These are phyloP conservation scores for Dipus sagitta DNA, from an alignment of 2,797 vertebrate species.

Conservation along the genomic window DNA sequence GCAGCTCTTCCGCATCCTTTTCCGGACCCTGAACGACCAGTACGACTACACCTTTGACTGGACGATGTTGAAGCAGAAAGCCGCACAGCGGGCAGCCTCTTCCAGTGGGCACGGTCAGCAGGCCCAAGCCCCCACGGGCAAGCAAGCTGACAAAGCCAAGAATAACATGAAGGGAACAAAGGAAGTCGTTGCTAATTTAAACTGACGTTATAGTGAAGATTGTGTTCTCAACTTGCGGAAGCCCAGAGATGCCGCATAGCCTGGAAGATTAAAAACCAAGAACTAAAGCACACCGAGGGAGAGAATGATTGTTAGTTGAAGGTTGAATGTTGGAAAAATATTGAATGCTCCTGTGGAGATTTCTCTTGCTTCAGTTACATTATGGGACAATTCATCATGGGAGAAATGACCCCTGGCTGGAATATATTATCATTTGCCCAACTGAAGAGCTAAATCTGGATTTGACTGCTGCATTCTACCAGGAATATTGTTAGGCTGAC, in stretches of 20 bases:
- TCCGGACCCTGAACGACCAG: too few relatives aligned
- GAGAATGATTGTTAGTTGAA: conserved; percentile 57
- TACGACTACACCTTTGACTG: too few relatives aligned
- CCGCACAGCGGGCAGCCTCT: conserved; percentile 97
- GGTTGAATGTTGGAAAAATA: conserved; percentile 54
- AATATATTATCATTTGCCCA: conserved; percentile 8
- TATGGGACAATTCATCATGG: conserved; percentile 83
- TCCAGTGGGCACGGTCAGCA: conserved; percentile 98
- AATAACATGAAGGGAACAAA: conserved; percentile 96
- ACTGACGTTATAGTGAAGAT: conserved; percentile 65
- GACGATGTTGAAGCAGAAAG: conserved; percentile 84
- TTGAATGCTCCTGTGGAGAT: conserved; percentile 36
- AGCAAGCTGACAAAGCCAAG: conserved; percentile 99
- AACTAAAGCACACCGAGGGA: conserved; percentile 70
- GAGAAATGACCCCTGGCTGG: conserved; percentile 29
- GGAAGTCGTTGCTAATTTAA: conserved; percentile 41
- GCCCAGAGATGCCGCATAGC: not conserved
- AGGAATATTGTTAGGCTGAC: conserved; percentile 37
- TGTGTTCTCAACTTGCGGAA: conserved; percentile 57
- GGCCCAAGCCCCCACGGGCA: conserved; percentile 99
- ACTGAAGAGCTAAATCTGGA: conserved; percentile 66
- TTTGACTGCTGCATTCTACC: conserved; percentile 29
- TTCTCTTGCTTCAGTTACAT: conserved; percentile 50
- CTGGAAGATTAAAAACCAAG: conserved; percentile 57
- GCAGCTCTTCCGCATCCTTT: too few relatives aligned